Conservation (phyloP, 2,113 vertebrate species). For the Bufo bufo region DNA sequence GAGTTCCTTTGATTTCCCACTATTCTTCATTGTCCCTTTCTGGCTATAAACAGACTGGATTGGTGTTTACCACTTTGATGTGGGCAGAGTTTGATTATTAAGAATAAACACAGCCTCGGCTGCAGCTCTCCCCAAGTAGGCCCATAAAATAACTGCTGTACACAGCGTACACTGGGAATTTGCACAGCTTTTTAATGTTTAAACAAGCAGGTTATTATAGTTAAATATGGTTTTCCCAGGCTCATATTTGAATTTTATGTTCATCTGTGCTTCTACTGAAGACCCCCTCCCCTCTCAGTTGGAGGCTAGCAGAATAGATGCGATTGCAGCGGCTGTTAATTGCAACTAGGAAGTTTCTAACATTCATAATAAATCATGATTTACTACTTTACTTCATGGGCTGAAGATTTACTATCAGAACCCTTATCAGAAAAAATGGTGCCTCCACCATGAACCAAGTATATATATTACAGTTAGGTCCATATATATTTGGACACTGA, state of each 20-base stretch:
- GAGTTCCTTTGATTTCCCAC: constrained; percentile 51
- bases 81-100: constrained; percentile 58
- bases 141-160: constrained; percentile 62
- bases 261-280: constrained; percentile 76
- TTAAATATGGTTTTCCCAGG: constrained; percentile 74
- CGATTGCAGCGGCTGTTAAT: constrained; percentile 10
- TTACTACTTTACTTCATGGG: not conserved
- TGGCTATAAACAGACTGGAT: constrained; percentile 64
- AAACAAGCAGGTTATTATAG: constrained; percentile 71
- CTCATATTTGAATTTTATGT: constrained; percentile 79
- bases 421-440: too few species aligned
- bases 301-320: constrained; percentile 43
- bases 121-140: constrained; percentile 48
- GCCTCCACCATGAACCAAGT: too few species aligned
- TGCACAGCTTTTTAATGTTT: constrained; percentile 71
- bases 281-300: constrained; percentile 73
- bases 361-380: not conserved
- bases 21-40: constrained; percentile 72
- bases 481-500: too few species aligned
- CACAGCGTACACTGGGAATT: constrained; percentile 62
- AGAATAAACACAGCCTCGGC: constrained; percentile 54
- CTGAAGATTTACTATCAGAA: not conserved
- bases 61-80: constrained; percentile 55
- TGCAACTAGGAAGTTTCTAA: not conserved
- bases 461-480: too few species aligned